These are phyloP conservation scores for Lepidocyrtoides sp. DNA, from an alignment of 2,888 invertebrate genomes.

Conservation along the genomic window DNA sequence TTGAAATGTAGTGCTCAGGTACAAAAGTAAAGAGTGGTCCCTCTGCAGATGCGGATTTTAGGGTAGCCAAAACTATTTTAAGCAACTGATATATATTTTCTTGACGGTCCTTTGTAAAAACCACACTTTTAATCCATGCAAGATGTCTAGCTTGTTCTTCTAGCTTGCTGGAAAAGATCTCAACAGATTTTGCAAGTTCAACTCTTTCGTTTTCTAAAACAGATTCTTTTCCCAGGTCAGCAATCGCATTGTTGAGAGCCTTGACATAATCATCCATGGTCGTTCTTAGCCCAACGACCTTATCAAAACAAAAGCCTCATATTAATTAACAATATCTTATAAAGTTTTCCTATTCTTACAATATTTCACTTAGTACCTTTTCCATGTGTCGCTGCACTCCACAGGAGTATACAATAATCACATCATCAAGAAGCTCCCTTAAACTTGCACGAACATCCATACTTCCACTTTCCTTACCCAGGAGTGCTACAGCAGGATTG, in stretches of 20 bases:
- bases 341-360: neutral
- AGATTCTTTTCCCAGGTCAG: conserved; percentile 85
- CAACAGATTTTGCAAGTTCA: conserved; percentile 89
- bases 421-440: conserved; percentile 89
- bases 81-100: conserved; percentile 89
- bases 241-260: conserved; percentile 89
- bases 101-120: conserved; percentile 90
- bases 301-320: neutral
- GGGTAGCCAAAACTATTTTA: conserved; percentile 89
- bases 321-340: too few species aligned
- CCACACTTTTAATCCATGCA: conserved; percentile 90
- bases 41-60: conserved; percentile 87
- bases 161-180: conserved; percentile 89
- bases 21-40: conserved; percentile 91
- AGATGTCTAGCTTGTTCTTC: conserved; percentile 90
- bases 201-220: conserved; percentile 73
- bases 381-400: conserved; percentile 90
- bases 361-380: conserved; percentile 84
- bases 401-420: conserved; percentile 90
- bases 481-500: conserved; percentile 81
- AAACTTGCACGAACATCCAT: conserved; percentile 83
- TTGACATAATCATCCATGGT: conserved; percentile 90
- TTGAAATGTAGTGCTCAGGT: conserved; percentile 92
- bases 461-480: conserved; percentile 82
- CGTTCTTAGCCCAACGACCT: conserved; percentile 87